Evolutionary conservation across 2,113 vertebrate genomes (phyloP).

Genomic region (Pagrus major): DNA sequence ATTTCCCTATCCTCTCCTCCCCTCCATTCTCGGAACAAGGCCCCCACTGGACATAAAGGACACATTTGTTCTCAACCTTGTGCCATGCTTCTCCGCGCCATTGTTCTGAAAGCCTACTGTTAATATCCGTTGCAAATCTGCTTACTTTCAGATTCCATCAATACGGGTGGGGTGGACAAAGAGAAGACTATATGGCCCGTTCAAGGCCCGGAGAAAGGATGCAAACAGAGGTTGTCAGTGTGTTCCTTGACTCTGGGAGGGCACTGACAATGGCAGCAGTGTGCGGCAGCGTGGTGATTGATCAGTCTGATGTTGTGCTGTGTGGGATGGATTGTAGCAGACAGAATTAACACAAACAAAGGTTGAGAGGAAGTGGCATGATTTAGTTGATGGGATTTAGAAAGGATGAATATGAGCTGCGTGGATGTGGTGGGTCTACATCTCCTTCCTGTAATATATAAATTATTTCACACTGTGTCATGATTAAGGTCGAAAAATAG

Average conservation of each 20-base stretch:
- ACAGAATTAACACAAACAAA: constrained; percentile 69
- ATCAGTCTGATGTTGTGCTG: constrained; percentile 71
- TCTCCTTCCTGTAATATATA: constrained; percentile 40
- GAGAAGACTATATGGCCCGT: constrained; percentile 67
- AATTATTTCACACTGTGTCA: constrained; percentile 51
- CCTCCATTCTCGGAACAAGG: constrained; percentile 46
- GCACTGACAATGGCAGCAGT: constrained; percentile 78
- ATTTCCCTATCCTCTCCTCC: constrained; percentile 34
- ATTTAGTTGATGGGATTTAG: constrained; percentile 64
- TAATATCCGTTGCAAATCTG: constrained; percentile 83
- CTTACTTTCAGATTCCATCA: constrained; percentile 86
- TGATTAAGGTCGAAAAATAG: constrained; percentile 9
- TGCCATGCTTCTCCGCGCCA: constrained; percentile 63
- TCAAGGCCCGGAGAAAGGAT: constrained; percentile 63
- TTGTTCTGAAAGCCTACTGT: constrained; percentile 80
- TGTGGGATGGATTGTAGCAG: constrained; percentile 57
- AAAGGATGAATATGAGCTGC: constrained; percentile 40
- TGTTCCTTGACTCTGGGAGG: constrained; percentile 58
- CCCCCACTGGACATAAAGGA: constrained; percentile 67
- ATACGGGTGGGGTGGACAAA: constrained; percentile 75
- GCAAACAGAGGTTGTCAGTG: constrained; percentile 73
- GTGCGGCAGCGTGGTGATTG: constrained; percentile 75
- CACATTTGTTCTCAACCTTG: constrained; percentile 73
- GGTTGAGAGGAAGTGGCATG: constrained; percentile 62
- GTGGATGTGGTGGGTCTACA: constrained; percentile 35